phyloP scores from a whole-genome alignment of 2,113 vertebrate species.

The Heterochromis multidens region DNA sequence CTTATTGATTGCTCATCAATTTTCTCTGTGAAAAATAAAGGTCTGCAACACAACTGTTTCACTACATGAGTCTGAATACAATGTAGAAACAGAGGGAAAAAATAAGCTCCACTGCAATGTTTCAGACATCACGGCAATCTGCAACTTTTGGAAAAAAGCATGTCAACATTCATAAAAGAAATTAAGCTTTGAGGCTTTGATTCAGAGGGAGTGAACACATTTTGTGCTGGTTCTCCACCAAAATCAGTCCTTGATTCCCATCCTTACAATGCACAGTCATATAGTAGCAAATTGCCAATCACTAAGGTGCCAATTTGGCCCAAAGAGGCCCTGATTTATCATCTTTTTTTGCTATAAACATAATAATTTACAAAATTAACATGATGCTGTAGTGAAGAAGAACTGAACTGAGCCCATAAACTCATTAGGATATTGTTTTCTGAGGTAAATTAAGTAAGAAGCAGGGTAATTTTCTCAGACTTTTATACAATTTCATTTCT shows the following conservation, averaged over 20 bases:
- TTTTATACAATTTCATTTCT: not conserved
- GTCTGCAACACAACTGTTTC: not conserved
- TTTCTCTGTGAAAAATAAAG: not conserved
- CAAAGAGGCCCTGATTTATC: not conserved
- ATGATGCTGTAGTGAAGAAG: not conserved
- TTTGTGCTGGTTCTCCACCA: not conserved
- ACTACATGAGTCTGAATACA: accelerated
- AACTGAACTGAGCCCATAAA: not conserved
- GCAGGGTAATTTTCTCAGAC: not conserved
- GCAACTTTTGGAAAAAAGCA: too few relatives aligned
- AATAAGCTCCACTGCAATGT: too few relatives aligned
- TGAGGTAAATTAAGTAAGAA: not conserved
- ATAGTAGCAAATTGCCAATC: not conserved
- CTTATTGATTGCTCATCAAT: not conserved
- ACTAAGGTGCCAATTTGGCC: not conserved
- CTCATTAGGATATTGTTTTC: not conserved
- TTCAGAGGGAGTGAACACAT: not conserved
- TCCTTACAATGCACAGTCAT: not conserved
- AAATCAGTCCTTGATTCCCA: not conserved
- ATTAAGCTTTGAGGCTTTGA: not conserved
- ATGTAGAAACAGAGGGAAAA: not conserved
- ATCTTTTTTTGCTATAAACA: not conserved
- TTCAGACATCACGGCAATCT: too few relatives aligned
- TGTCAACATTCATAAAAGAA: not conserved
- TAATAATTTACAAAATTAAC: not conserved